A percentile compares a stretch with the other conserved stretches of the same genome.
Conservation (phyloP, 2,113 vertebrate genomes). For the Thamnophis sirtalis region DNA sequence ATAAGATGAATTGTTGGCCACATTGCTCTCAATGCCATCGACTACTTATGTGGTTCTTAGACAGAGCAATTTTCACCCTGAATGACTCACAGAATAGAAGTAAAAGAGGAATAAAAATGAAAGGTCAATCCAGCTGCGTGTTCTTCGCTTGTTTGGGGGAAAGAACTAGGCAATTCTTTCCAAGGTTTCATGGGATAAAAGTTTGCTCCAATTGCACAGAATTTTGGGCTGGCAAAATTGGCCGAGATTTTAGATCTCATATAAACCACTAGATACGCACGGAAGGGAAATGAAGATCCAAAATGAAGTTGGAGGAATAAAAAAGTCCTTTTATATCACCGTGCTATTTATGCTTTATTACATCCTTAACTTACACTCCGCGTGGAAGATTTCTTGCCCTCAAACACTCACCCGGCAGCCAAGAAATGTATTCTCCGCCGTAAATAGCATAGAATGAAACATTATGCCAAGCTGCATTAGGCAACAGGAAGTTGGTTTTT, state of each 20-base stretch:
- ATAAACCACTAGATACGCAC: background rate
- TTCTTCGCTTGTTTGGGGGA: background rate
- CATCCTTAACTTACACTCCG: background rate
- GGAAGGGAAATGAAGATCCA: background rate
- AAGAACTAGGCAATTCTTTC: background rate
- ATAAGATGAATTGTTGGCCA: background rate
- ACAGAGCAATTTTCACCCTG: background rate
- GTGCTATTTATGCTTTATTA: slow-evolving; percentile 5
- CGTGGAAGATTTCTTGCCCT: slow-evolving; percentile 6
- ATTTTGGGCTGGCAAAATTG: background rate
- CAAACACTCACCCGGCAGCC: slow-evolving; percentile 26
- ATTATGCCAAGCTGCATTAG: background rate
- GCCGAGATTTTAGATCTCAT: background rate
- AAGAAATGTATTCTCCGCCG: slow-evolving; percentile 27
- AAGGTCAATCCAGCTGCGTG: background rate
- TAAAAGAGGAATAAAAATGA: background rate
- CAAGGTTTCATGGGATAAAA: background rate
- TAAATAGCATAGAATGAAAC: slow-evolving; percentile 6
- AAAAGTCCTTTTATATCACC: background rate
- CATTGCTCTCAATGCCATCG: background rate
- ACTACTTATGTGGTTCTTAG: background rate
- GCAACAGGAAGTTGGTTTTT: slow-evolving; percentile 8
- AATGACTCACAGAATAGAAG: background rate
- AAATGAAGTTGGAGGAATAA: too few species aligned
- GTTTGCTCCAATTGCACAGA: background rate